A percentile compares a stretch with the other conserved stretches of the same genome.
Evolutionary conservation across 2,113 vertebrate genomes (phyloP).

Genomic region (Platanista minor): DNA sequence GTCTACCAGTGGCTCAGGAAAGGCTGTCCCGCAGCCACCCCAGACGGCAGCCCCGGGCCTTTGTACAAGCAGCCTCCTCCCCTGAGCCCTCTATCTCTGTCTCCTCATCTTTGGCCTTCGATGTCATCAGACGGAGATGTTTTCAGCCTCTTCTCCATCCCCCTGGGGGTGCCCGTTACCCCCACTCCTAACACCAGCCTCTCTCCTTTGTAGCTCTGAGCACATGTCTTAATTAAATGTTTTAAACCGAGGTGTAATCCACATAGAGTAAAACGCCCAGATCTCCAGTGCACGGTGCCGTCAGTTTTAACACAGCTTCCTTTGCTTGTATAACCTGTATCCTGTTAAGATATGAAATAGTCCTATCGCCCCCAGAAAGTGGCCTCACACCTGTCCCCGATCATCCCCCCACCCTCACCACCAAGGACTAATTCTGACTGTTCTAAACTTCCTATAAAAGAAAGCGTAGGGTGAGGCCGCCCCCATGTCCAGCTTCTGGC

Average conservation of each 20-base stretch:
- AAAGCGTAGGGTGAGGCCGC: accelerated
- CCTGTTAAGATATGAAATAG: neutral
- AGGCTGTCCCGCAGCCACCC: neutral
- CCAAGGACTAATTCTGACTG: neutral
- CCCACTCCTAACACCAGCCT: too few species aligned
- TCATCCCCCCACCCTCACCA: accelerated
- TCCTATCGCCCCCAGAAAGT: neutral
- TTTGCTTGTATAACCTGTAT: accelerated
- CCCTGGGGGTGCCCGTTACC: neutral
- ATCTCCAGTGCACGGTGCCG: too few species aligned
- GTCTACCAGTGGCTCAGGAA: neutral
- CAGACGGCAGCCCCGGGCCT: neutral
- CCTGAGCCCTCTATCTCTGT: too few species aligned
- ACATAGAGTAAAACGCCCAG: neutral
- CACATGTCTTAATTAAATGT: neutral
- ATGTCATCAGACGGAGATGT: neutral
- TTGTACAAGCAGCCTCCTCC: neutral
- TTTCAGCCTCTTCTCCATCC: accelerated
- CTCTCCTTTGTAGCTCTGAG: neutral
- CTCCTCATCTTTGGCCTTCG: neutral
- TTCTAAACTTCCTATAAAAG: neutral
- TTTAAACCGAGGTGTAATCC: neutral
- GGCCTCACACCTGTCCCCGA: accelerated
- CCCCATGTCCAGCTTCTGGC: accelerated
- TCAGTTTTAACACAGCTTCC: neutral